Base-by-base conservation (phyloP, 2,888 invertebrate genomes). In the Meganola albula region DNA sequence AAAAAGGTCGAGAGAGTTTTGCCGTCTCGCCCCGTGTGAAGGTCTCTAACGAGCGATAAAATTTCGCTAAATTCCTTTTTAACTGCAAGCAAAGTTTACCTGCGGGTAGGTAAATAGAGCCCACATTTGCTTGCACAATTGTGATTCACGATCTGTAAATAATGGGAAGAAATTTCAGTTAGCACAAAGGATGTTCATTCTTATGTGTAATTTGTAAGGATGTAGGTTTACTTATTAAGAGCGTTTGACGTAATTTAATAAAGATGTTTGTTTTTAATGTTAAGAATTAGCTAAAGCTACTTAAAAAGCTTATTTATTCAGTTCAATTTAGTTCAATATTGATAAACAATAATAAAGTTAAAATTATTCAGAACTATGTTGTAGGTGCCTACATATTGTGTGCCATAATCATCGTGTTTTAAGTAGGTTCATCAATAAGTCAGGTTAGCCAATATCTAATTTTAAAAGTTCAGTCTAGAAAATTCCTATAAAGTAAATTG, bases 41-140 rank as follows among this genome's bases (percentile, higher is more conserved):
- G 70, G 76, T 74, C 75, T 70, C 82, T 82, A 82, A 83, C 78
- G 79, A 80, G 75, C 78, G 72, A 79, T 80, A 80, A 80, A 82
- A 82, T 65, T 74, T 62, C 55, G 53, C 63, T 57, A 63, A 72
- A 76, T 74, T 80, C 70, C 73, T 78, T 78, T 82, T 78, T 77
- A 79, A 79, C 75, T 75, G 74, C 69, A 72, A 59, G 58, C 65
- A 53, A 69, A 77, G 74, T 80, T 77, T 74, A 79, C 82, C 79
- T 80, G 80, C 77, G 79, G 82, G 80, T 74, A 53, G 66, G 80
- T 73, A 82, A 80, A 82, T 75, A 80, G 63, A 60, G 64, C 71
- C 74, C 77, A 80, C 76, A 75, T 79, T 82, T 70, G 76, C 72
- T 65, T 64, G 57, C 58, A 50, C 68, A 67, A 71, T 77, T 74